Evolutionary conservation across 2,113 vertebrate genomes (phyloP).

Genomic region (Seriola aureovittata): DNA sequence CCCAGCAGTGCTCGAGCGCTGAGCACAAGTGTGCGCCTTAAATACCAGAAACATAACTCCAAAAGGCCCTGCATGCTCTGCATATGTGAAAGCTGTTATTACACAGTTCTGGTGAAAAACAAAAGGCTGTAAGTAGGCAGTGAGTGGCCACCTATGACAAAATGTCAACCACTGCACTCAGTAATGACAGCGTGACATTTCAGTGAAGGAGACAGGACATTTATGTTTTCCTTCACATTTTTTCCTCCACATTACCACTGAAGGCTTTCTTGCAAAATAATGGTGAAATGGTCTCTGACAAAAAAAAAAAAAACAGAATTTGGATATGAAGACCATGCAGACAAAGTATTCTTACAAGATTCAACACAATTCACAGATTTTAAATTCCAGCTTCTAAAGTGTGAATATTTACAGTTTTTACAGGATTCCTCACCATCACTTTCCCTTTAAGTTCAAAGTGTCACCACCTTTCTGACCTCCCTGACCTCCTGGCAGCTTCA

Average conservation of each 20-base stretch:
- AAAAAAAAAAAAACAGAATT: background rate
- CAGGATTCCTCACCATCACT: no score
- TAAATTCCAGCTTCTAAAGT: background rate
- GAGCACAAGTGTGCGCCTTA: constrained; percentile 15
- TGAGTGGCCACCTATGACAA: background rate
- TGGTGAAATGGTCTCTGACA: no score
- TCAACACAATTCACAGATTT: no score
- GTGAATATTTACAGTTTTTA: background rate
- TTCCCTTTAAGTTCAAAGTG: background rate
- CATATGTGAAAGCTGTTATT: constrained; percentile 28
- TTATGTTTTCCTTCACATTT: background rate
- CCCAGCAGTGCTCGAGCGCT: constrained; percentile 34
- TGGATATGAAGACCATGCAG: no score
- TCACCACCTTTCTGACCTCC: background rate
- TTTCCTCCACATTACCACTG: background rate
- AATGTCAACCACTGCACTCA: background rate
- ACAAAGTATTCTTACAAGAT: no score
- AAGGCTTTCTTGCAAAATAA: background rate
- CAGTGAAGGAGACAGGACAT: background rate
- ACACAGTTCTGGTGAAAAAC: background rate
- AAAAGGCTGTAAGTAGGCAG: background rate
- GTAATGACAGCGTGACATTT: background rate
- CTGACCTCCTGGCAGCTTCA: constrained; percentile 4
- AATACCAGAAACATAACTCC: constrained; percentile 44
- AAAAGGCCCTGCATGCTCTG: constrained; percentile 9